Percentiles rank a stretch among this genome's conserved stretches.
These are phyloP conservation scores for Peromyscus melanophrys DNA, from an alignment of 2,797 vertebrate species.

Conservation along the genomic window DNA sequence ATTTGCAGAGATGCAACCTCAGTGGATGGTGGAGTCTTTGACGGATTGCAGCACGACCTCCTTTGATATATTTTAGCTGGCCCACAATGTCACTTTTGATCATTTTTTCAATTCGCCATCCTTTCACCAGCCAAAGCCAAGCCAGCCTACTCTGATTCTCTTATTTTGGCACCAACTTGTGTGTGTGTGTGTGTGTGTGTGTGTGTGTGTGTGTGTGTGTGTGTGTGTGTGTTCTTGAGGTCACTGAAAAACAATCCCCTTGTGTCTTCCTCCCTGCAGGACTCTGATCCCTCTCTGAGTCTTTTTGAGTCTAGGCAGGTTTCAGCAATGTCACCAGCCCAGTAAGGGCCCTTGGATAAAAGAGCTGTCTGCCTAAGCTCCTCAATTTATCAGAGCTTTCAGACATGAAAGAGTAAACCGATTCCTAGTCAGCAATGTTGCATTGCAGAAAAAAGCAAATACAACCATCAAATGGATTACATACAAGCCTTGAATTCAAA, in stretches of 20 bases:
- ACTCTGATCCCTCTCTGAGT: constrained; percentile 75
- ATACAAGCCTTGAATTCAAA: constrained; percentile 80
- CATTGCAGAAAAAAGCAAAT: constrained; percentile 83
- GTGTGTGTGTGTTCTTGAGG: constrained; percentile 67
- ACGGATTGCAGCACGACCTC: constrained; percentile 25
- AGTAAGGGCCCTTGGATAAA: constrained; percentile 85
- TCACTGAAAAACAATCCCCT: constrained; percentile 69
- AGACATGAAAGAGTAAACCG: constrained; percentile 87
- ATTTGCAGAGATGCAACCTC: not conserved
- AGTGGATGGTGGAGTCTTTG: not conserved
- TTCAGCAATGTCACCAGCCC: constrained; percentile 80
- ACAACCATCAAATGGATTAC: constrained; percentile 84
- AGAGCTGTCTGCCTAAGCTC: constrained; percentile 86
- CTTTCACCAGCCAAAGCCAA: constrained; percentile 72
- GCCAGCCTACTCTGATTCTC: constrained; percentile 26
- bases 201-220: not conserved
- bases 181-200: not conserved
- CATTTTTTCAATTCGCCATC: constrained; percentile 66
- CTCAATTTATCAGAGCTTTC: constrained; percentile 88
- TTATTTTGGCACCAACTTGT: constrained; percentile 33
- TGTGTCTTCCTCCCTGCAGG: constrained; percentile 79
- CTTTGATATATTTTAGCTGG: constrained; percentile 72
- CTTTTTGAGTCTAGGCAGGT: constrained; percentile 85
- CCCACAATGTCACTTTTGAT: constrained; percentile 73
- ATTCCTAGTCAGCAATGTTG: constrained; percentile 85